phyloP scores from a whole-genome alignment of 2,797 vertebrate species.

The Leptodactylus fallax region DNA sequence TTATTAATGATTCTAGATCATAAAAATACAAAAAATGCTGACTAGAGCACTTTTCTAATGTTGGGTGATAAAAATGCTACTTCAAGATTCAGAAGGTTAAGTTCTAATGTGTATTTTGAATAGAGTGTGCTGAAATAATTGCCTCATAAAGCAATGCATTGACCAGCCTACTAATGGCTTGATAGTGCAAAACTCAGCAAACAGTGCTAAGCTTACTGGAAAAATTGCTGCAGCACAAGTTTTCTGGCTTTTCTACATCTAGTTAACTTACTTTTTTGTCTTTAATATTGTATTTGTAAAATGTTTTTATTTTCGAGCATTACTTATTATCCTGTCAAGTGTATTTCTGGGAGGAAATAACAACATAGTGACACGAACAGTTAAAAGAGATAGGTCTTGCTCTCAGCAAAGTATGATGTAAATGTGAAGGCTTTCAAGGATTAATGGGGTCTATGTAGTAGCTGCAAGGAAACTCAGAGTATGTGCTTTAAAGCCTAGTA shows the following conservation, averaged over 20 bases:
- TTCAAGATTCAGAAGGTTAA: slow-evolving; percentile 93
- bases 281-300: slow-evolving; percentile 47
- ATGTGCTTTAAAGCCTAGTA: not conserved
- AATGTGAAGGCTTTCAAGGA: slow-evolving; percentile 10
- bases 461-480: not conserved
- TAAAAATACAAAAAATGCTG: slow-evolving; percentile 84
- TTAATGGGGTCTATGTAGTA: slow-evolving; percentile 9
- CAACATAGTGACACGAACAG: not conserved
- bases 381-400: not conserved
- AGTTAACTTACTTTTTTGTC: slow-evolving; percentile 71
- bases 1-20: slow-evolving; percentile 91
- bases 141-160: slow-evolving; percentile 87
- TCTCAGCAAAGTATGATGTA: not conserved
- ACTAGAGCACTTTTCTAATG: slow-evolving; percentile 87
- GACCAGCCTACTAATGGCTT: slow-evolving; percentile 84
- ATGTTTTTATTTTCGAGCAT: slow-evolving; percentile 10
- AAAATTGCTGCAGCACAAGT: slow-evolving; percentile 82
- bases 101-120: slow-evolving; percentile 93
- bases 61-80: slow-evolving; percentile 91
- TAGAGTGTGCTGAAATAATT: slow-evolving; percentile 88
- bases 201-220: slow-evolving; percentile 82
- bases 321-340: not conserved
- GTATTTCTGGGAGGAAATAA: not conserved
- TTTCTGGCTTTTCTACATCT: slow-evolving; percentile 71
- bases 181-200: slow-evolving; percentile 86